Conservation (phyloP, 2,113 vertebrate genomes). For the Zosterops lateralis region DNA sequence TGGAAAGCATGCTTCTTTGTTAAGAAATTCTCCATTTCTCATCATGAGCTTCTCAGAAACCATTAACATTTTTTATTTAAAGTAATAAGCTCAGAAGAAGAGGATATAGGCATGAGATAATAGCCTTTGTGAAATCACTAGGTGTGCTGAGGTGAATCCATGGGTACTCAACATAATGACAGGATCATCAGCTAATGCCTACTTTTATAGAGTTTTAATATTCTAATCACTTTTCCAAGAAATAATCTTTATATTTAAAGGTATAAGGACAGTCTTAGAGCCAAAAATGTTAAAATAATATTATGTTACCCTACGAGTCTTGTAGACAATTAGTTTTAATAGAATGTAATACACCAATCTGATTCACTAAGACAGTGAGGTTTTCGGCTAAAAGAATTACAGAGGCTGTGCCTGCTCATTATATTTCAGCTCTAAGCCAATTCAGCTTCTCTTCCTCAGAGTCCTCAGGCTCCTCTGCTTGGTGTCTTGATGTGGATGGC, state of each 20-base stretch:
- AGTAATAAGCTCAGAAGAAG: slow-evolving; percentile 71
- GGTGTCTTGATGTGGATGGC: background rate
- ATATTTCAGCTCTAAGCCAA: slow-evolving; percentile 47
- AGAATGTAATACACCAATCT: slow-evolving; percentile 50
- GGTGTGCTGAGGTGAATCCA: slow-evolving; percentile 68
- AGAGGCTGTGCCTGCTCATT: slow-evolving; percentile 34
- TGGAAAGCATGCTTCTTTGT: slow-evolving; percentile 46
- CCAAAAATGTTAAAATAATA: slow-evolving; percentile 64
- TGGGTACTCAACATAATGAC: slow-evolving; percentile 70
- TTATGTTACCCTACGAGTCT: slow-evolving; percentile 62
- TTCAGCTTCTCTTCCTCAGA: slow-evolving; percentile 8
- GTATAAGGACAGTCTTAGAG: slow-evolving; percentile 66
- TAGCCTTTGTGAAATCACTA: slow-evolving; percentile 68
- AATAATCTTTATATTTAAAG: slow-evolving; percentile 70
- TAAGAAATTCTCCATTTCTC: slow-evolving; percentile 52
- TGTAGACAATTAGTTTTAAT: slow-evolving; percentile 63
- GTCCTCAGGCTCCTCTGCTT: slow-evolving; percentile 27
- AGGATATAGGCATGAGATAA: slow-evolving; percentile 64
- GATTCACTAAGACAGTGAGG: slow-evolving; percentile 45
- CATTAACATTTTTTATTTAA: slow-evolving; percentile 79
- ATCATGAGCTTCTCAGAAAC: slow-evolving; percentile 74
- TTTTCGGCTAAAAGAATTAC: slow-evolving; percentile 52
- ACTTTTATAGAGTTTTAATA: slow-evolving; percentile 65
- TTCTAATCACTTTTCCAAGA: slow-evolving; percentile 78
- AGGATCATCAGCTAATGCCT: slow-evolving; percentile 64